Conservation (phyloP, 2,113 vertebrate genomes). For the Erythrolamprus reginae region DNA sequence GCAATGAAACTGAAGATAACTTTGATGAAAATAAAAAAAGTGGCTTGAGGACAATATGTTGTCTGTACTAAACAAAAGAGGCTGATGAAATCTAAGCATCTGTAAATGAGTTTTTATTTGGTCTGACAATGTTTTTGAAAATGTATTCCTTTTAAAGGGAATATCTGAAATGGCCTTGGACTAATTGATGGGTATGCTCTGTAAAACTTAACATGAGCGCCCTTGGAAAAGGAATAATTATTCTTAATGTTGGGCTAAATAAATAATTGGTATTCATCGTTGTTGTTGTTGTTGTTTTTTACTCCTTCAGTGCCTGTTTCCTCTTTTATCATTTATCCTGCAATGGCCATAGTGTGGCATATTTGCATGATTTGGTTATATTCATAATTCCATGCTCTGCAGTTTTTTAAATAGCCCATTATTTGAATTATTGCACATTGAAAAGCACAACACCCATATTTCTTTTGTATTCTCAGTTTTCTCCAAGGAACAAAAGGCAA, state of each 20-base stretch:
- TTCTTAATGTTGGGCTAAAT: background rate
- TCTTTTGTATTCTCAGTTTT: background rate
- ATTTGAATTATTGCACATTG: background rate
- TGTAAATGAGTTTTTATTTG: background rate
- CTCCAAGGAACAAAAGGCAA: background rate
- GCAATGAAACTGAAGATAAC: background rate
- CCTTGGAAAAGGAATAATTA: background rate
- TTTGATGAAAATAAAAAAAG: background rate
- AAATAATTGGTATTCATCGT: background rate
- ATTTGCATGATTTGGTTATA: background rate
- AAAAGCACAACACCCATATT: background rate
- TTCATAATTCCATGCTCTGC: background rate
- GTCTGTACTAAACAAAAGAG: background rate
- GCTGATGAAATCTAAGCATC: background rate
- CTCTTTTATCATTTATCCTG: background rate
- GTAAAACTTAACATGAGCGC: background rate
- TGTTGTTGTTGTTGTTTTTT: background rate
- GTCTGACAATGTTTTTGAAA: background rate
- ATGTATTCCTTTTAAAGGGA: background rate
- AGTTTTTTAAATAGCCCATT: background rate
- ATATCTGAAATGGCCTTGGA: background rate
- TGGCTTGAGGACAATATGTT: background rate
- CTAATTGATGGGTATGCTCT: background rate
- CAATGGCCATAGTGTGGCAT: background rate
- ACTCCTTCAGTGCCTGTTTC: background rate